Conservation (phyloP, 2,113 vertebrate genomes). For the Benitochromis conjunctus region DNA sequence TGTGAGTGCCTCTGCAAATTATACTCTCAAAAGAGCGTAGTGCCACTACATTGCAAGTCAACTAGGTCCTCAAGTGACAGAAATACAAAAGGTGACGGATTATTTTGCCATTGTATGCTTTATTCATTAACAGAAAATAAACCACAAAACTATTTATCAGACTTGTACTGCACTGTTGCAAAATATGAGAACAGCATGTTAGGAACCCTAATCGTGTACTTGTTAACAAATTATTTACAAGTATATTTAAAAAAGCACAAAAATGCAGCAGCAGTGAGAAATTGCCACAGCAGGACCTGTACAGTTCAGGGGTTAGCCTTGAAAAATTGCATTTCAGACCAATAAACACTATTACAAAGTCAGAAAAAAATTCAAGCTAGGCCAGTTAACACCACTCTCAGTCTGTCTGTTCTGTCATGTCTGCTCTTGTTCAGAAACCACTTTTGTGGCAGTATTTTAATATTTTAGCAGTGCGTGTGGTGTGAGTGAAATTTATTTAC, state of each 20-base stretch:
- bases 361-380: background rate
- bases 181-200: background rate
- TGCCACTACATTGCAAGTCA: background rate
- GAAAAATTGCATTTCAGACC: background rate
- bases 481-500: background rate
- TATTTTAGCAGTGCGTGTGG: background rate
- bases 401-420: background rate
- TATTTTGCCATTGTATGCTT: background rate
- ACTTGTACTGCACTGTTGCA: background rate
- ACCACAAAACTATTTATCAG: background rate
- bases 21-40: background rate
- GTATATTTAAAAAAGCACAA: background rate
- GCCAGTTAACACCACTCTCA: background rate
- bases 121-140: background rate
- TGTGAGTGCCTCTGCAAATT: constrained; percentile 3
- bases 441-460: background rate
- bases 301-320: background rate
- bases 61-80: background rate
- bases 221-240: background rate
- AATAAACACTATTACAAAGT: background rate
- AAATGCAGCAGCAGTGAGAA: background rate
- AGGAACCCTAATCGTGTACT: background rate
- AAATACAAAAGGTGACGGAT: background rate
- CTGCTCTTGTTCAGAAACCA: background rate
- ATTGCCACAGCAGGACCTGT: background rate